Evolutionary conservation across 1,140 invertebrate genomes (phyloP), one percentile per base, ranked within the genome.

Genomic region (Macrocentrus cingulum): DNA sequence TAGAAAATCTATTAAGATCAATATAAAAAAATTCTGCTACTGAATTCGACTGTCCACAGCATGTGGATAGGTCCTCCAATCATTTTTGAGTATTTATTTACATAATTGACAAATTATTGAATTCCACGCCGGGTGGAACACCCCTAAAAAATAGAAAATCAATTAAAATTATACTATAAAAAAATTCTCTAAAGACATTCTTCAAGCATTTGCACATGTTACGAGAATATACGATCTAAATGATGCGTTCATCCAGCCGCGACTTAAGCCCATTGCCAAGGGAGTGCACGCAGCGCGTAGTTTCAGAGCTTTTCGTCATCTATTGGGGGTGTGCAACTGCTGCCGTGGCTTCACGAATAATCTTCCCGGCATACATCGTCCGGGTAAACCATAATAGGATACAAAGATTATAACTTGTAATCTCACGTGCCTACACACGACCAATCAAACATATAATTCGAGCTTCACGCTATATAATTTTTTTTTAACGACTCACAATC

Each of bases 361-460:
- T 72, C 71, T 74, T 69, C 64, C 61, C 56, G 57, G 54, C 62
- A 50, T 59, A 62, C 50, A 57, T 36, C 36, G 62, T 54, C 60
- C 56, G 54, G 68, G 59, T 66, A 66, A 72, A 65, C 68, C 65
- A 71, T 73, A 70, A 73, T 68, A 62, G 56, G 68, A 70, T 71
- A 58, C 54, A 62, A 13, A 57, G 72, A 73, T 74, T 73, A 74
- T 68, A 67, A 68, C 66, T 70, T 70, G 72, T 74, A 74, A 73
- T 65, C 71, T 62, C 45, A 54, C 29, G 49, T 56, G 53, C 25
- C 4, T 9, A 29, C 9, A 29, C 9, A n/a, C 18, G 37, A 25
- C 25, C 25, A 29, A 18, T 2, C 20, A 34, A 2, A 9, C 16
- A 11, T 9, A 51, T 51, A 36, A 29, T 44, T 55, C 23, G 8